phyloP scores from a whole-genome alignment of 2,113 vertebrate species.

The Cyprinodon tularosa region DNA sequence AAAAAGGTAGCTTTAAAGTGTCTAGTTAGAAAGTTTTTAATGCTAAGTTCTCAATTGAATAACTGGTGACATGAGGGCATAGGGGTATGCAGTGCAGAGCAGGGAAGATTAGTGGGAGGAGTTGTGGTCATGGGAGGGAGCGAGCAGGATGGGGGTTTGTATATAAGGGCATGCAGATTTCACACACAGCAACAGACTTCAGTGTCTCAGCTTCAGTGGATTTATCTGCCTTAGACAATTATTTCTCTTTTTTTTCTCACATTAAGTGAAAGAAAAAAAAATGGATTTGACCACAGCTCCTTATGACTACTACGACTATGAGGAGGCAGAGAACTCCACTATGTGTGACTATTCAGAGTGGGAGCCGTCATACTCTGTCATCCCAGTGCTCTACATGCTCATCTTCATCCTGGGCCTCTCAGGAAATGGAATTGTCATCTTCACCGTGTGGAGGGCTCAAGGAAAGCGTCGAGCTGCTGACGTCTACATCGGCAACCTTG shows the following conservation, averaged over 20 bases:
- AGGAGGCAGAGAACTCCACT: constrained; percentile 56
- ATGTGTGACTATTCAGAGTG: constrained; percentile 83
- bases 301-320: constrained; percentile 68
- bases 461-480: constrained; percentile 80
- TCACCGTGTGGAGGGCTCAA: constrained; percentile 84
- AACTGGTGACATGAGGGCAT: constrained; percentile 23
- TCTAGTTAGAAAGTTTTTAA: not conserved
- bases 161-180: constrained; percentile 66
- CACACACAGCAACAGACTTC: constrained; percentile 50
- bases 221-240: constrained; percentile 7
- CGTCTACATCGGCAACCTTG: constrained; percentile 86
- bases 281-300: constrained; percentile 47
- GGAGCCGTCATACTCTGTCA: constrained; percentile 82
- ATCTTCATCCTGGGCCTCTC: constrained; percentile 88
- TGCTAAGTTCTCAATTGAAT: constrained; percentile 11
- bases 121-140: constrained; percentile 47
- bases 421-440: constrained; percentile 86
- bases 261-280: constrained; percentile 9
- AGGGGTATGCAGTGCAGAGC: constrained; percentile 32
- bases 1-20: not conserved
- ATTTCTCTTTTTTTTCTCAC: not conserved
- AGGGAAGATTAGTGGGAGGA: constrained; percentile 23
- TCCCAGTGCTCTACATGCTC: constrained; percentile 87
- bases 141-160: constrained; percentile 25
- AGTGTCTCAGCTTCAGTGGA: constrained; percentile 27